Percentiles rank a stretch among this genome's conserved stretches.
Conservation (phyloP, 2,797 vertebrate species). For the Leptoclinus maculatus region DNA sequence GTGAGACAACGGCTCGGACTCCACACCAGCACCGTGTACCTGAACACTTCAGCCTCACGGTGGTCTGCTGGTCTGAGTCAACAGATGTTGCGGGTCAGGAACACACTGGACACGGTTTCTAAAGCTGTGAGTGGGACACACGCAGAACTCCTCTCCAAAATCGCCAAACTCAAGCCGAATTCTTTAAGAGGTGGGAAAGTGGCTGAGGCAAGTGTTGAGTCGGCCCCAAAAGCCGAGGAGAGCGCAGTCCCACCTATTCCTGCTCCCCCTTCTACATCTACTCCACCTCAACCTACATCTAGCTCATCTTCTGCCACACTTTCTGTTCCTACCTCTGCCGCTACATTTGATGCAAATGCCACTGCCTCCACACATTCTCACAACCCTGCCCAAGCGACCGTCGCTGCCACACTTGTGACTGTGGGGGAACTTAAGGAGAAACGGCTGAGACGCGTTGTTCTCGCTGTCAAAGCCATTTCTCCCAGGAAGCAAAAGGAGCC, state of each 20-base stretch:
- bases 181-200: conserved; percentile 75
- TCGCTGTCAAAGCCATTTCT: conserved; percentile 39
- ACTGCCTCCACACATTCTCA: conserved; percentile 42
- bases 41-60: conserved; percentile 87
- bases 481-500: conserved; percentile 49
- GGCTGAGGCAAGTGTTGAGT: conserved; percentile 63
- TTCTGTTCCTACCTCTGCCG: conserved; percentile 35
- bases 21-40: conserved; percentile 81
- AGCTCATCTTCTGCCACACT: conserved; percentile 28
- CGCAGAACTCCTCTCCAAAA: conserved; percentile 89
- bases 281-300: conserved; percentile 22
- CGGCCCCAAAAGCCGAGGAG: conserved; percentile 45
- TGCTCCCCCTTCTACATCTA: conserved; percentile 30
- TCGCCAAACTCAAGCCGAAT: conserved; percentile 87
- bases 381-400: conserved; percentile 21
- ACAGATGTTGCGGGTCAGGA: conserved; percentile 93
- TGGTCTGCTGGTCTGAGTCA: conserved; percentile 85
- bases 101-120: conserved; percentile 91
- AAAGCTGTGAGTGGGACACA: conserved; percentile 93
- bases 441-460: conserved; percentile 54
- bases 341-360: conserved; percentile 41
- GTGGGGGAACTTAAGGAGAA: conserved; percentile 68
- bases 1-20: conserved; percentile 71
- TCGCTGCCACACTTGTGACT: conserved; percentile 16
- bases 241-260: neutral